Conservation (phyloP, 2,888 invertebrate genomes). For the Steinernema hermaphroditum region DNA sequence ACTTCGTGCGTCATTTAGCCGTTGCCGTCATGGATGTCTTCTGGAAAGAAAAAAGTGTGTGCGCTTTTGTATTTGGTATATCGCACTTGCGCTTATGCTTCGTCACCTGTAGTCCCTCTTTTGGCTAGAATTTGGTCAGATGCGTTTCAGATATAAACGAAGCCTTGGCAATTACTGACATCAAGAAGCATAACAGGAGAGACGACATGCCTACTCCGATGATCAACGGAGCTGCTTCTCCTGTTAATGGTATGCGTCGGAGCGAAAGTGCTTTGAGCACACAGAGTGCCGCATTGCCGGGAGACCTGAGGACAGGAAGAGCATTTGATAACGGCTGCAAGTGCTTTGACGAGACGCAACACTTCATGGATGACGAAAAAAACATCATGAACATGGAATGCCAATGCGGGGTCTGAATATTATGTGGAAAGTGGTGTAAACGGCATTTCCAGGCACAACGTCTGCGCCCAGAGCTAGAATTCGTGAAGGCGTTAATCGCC, state of each 20-base stretch:
- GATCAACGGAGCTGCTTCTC: background rate
- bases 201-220: constrained; percentile 23
- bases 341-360: constrained; percentile 59
- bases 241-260: constrained; percentile 1
- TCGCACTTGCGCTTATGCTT: too few species aligned
- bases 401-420: constrained; percentile 74
- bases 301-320: constrained; percentile 73
- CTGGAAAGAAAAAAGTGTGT: constrained; percentile 11
- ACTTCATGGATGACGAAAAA: constrained; percentile 22
- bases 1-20: background rate
- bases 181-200: background rate
- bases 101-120: too few species aligned
- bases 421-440: constrained; percentile 12
- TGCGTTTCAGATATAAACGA: constrained; percentile 14
- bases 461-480: constrained; percentile 77
- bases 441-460: constrained; percentile 36
- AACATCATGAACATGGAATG: constrained; percentile 72
- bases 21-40: background rate
- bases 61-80: background rate
- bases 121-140: too few species aligned
- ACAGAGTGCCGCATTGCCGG: constrained; percentile 6
- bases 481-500: constrained; percentile 81
- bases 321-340: constrained; percentile 95
- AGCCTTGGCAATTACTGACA: background rate
- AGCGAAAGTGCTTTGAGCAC: constrained; percentile 28